Conservation (phyloP, 2,888 invertebrate species). For the Ophioninae sp. region DNA sequence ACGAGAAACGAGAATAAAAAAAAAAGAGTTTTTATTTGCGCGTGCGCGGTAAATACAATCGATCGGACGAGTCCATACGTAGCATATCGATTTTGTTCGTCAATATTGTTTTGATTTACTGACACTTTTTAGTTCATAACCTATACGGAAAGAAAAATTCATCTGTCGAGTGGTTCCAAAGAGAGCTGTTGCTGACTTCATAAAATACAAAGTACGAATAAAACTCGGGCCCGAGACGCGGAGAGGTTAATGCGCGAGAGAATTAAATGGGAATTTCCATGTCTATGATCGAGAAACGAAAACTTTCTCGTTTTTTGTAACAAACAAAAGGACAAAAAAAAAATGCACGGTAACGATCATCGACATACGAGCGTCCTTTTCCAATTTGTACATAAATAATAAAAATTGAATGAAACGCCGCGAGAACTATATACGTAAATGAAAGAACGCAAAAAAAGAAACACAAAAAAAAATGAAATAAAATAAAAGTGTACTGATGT, state of each 20-base stretch:
- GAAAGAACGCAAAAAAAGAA: neutral
- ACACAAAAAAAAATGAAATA: neutral
- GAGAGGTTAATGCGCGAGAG: no score
- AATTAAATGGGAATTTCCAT: neutral
- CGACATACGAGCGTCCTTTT: conserved; percentile 51
- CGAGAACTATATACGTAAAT: neutral
- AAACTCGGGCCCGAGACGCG: no score
- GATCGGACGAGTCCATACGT: neutral
- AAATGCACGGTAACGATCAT: conserved; percentile 4
- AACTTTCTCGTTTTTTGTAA: conserved; percentile 39
- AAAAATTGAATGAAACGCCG: conserved; percentile 36
- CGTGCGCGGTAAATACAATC: neutral
- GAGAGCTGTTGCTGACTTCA: neutral
- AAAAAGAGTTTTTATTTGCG: neutral
- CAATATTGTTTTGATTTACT: neutral
- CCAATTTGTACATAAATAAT: conserved; percentile 56
- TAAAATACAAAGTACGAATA: no score
- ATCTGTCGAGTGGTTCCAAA: neutral
- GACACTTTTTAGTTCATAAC: neutral
- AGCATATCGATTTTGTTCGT: neutral
- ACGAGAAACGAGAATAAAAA: neutral
- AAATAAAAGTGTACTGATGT: conserved; percentile 39
- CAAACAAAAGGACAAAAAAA: conserved; percentile 10
- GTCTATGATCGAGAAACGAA: neutral
- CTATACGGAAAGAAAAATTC: neutral